Evolutionary conservation across 2,888 invertebrate genomes (phyloP).

Genomic region (Aporophyla lueneburgensis): DNA sequence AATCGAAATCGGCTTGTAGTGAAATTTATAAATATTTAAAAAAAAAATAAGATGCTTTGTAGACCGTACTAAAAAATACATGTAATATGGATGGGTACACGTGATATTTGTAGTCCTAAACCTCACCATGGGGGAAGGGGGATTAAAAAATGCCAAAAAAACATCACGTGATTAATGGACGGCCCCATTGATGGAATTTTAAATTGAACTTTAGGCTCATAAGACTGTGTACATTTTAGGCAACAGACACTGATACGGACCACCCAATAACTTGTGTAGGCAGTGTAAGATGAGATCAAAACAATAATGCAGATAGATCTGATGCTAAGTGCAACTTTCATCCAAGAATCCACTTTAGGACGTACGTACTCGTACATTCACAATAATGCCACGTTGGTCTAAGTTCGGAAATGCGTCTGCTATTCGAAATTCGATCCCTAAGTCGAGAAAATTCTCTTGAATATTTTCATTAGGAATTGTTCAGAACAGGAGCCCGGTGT

Average conservation of each 20-base stretch:
- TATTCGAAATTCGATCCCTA: not conserved
- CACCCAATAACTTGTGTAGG: not conserved
- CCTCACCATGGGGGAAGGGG: no score
- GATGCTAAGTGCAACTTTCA: conserved; percentile 1
- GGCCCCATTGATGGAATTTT: no score
- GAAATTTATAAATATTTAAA: no score
- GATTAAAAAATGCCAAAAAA: no score
- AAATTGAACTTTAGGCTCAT: not conserved
- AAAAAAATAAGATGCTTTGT: no score
- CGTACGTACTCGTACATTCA: not conserved
- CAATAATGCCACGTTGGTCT: not conserved
- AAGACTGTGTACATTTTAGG: not conserved
- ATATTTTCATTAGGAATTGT: not conserved
- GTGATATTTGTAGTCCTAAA: no score
- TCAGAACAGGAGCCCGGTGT: not conserved
- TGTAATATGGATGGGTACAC: no score
- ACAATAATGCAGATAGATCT: not conserved
- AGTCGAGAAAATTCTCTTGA: not conserved
- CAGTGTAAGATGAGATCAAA: conserved; percentile 11
- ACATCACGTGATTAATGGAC: no score
- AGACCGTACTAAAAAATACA: no score
- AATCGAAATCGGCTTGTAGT: no score
- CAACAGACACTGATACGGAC: not conserved
- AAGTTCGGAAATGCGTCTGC: not conserved
- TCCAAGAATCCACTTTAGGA: not conserved